phyloP scores from a whole-genome alignment of 2,797 vertebrate genomes.

The Pseudochromis fuscus region DNA sequence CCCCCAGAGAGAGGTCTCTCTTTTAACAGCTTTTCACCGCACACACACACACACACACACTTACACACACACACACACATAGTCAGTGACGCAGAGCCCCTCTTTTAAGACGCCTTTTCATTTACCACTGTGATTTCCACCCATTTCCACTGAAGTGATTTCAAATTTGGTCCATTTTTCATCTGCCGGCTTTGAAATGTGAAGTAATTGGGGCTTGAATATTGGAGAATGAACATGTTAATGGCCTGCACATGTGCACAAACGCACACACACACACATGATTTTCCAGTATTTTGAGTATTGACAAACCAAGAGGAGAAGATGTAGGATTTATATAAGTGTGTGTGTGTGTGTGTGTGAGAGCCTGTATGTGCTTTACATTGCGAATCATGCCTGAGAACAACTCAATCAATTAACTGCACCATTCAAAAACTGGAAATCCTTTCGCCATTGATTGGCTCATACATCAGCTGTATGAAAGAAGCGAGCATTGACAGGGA shows the following conservation, averaged over 20 bases:
- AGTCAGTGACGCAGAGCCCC: constrained; percentile 9
- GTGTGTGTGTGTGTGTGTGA: neutral
- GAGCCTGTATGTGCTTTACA: neutral
- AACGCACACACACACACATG: constrained; percentile 4
- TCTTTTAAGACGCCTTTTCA: constrained; percentile 52
- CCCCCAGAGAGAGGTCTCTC: constrained; percentile 41
- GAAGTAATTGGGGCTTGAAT: constrained; percentile 48
- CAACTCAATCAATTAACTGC: constrained; percentile 52
- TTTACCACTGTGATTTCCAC: constrained; percentile 49
- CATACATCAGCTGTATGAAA: constrained; percentile 18
- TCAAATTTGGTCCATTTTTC: constrained; percentile 52
- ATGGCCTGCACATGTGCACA: neutral
- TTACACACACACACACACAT: constrained; percentile 14
- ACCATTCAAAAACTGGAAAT: constrained; percentile 43
- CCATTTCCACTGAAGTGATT: constrained; percentile 44
- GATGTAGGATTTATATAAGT: neutral
- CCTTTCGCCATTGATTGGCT: constrained; percentile 34
- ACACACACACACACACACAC: constrained; percentile 6
- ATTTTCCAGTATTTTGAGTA: constrained; percentile 8
- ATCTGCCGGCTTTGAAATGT: constrained; percentile 48
- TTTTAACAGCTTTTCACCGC: constrained; percentile 49
- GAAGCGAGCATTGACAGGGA: constrained; percentile 4
- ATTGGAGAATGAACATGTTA: constrained; percentile 8
- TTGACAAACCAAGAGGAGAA: constrained; percentile 41
- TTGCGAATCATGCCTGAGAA: constrained; percentile 24